A percentile compares a stretch with the other conserved stretches of the same genome.
phyloP scores from a whole-genome alignment of 2,797 vertebrate genomes.

The Falco biarmicus region DNA sequence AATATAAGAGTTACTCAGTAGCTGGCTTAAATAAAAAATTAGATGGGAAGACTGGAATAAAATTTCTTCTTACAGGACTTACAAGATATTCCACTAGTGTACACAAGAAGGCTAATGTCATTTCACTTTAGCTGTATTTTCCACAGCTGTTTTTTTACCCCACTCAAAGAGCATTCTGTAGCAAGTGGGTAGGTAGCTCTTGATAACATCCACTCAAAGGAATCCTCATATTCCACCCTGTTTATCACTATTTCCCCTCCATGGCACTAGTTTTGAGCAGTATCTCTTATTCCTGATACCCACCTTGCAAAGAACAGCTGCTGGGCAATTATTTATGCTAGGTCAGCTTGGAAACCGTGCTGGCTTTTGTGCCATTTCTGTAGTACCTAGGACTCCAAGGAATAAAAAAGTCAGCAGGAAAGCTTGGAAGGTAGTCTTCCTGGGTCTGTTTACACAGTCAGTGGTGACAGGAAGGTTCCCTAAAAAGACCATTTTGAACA shows the following conservation, averaged over 20 bases:
- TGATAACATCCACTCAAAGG: not conserved
- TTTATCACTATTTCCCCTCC: not conserved
- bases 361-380: not conserved
- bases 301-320: not conserved
- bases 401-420: not conserved
- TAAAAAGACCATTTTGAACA: not conserved
- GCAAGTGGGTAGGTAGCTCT: not conserved
- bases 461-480: not conserved
- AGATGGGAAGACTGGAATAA: not conserved
- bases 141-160: not conserved
- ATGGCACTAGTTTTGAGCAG: not conserved
- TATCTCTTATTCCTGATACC: not conserved
- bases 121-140: not conserved
- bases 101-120: accelerated
- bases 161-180: not conserved
- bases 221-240: not conserved
- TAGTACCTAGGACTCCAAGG: not conserved
- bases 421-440: not conserved
- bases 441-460: not conserved
- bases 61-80: not conserved
- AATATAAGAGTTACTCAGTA: not conserved
- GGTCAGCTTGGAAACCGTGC: not conserved
- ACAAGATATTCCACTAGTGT: not conserved
- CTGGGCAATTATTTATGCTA: not conserved
- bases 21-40: not conserved